Evolutionary conservation across 2,797 vertebrate genomes (phyloP).

Genomic region (Sciurus vulgaris): DNA sequence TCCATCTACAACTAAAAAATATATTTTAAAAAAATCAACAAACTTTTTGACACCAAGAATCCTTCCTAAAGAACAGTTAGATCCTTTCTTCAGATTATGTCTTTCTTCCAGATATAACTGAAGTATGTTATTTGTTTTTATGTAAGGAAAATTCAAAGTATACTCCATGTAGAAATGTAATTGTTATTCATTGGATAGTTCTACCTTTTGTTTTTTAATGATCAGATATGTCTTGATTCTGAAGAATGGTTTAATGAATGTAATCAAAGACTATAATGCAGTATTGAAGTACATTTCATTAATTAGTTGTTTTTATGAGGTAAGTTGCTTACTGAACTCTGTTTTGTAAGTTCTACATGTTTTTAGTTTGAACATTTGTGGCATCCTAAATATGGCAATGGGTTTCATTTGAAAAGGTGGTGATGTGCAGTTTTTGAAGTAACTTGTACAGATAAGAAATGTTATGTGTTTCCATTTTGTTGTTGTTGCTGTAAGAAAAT

Average conservation of each 20-base stretch:
- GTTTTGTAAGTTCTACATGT: constrained; percentile 37
- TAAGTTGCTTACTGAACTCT: constrained; percentile 74
- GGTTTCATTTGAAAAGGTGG: constrained; percentile 60
- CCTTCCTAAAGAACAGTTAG: constrained; percentile 45
- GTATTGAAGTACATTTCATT: constrained; percentile 57
- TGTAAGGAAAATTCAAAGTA: constrained; percentile 46
- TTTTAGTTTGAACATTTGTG: constrained; percentile 69
- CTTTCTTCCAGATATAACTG: constrained; percentile 52
- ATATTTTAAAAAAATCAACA: neutral
- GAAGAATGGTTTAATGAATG: constrained; percentile 68
- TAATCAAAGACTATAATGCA: constrained; percentile 42
- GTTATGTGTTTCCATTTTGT: constrained; percentile 82
- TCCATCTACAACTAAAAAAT: too few species aligned
- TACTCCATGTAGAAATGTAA: constrained; percentile 42
- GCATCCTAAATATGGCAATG: constrained; percentile 38
- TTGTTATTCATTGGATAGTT: constrained; percentile 35
- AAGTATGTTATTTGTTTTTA: constrained; percentile 47
- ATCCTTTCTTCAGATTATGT: constrained; percentile 7
- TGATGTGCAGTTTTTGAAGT: constrained; percentile 31
- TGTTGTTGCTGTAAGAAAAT: constrained; percentile 77
- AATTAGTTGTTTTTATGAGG: constrained; percentile 75
- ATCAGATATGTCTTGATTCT: constrained; percentile 60
- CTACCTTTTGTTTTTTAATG: constrained; percentile 55
- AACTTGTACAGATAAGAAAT: constrained; percentile 67
- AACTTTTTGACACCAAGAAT: neutral